Evolutionary conservation across 2,888 invertebrate genomes (phyloP).

Genomic region (Cistogaster globosa): DNA sequence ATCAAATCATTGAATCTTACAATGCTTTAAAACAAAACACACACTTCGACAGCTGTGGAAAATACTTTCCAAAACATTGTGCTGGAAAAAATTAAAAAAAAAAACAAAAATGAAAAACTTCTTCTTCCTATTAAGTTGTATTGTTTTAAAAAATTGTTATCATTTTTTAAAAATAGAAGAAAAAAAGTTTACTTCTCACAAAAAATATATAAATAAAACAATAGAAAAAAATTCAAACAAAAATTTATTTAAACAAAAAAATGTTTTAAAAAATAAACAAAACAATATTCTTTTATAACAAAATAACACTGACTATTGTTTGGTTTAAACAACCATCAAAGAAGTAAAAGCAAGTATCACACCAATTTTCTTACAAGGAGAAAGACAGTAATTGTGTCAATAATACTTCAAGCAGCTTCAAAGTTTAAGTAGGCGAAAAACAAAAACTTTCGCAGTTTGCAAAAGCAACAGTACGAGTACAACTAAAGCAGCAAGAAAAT

Average conservation of each 20-base stretch:
- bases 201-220: neutral
- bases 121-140: conserved; percentile 6
- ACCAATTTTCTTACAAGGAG: neutral
- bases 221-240: neutral
- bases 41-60: no score
- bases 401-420: conserved; percentile 7
- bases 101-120: neutral
- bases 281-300: neutral
- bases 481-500: no score
- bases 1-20: no score
- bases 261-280: no score
- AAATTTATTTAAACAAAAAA: neutral
- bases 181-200: neutral
- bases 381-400: conserved; percentile 51
- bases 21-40: no score
- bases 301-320: neutral
- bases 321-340: neutral
- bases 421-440: neutral
- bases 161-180: neutral
- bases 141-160: conserved; percentile 22
- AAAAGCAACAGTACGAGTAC: no score
- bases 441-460: neutral
- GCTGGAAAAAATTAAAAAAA: no score
- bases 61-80: no score
- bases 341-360: no score